Conservation (phyloP, 2,888 invertebrate genomes). For the Ormyrus rosae region DNA sequence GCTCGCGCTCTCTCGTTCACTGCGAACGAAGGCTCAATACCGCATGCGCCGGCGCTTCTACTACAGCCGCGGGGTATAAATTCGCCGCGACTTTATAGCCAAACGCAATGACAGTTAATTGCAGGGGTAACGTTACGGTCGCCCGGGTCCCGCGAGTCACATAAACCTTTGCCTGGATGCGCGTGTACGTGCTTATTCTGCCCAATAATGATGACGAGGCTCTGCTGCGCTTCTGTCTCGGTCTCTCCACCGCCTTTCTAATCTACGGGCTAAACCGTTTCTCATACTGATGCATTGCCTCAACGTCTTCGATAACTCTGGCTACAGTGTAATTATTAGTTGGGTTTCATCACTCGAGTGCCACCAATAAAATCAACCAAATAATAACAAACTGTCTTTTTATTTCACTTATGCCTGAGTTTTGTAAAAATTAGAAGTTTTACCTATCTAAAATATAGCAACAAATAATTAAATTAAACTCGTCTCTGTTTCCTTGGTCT, state of each 20-base stretch:
- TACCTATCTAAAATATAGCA: not conserved
- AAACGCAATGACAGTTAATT: slow-evolving; percentile 57
- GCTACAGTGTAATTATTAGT: no score
- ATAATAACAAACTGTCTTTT: not conserved
- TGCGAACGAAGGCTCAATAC: slow-evolving; percentile 14
- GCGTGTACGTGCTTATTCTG: slow-evolving; percentile 20
- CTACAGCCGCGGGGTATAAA: slow-evolving; percentile 49
- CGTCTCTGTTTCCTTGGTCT: slow-evolving; percentile 90
- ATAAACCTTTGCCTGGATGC: slow-evolving; percentile 40
- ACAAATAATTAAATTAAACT: slow-evolving; percentile 79
- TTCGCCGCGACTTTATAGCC: slow-evolving; percentile 55
- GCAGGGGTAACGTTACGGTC: slow-evolving; percentile 35
- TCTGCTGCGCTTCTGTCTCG: no score
- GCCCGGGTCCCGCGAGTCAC: slow-evolving; percentile 48
- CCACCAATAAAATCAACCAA: no score
- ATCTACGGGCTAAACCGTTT: not conserved
- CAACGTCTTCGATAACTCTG: slow-evolving; percentile 14
- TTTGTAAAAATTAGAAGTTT: slow-evolving; percentile 10
- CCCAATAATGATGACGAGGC: slow-evolving; percentile 46
- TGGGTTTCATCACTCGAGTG: no score
- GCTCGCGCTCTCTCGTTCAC: slow-evolving; percentile 11
- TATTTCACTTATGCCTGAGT: slow-evolving; percentile 11
- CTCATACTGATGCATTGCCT: not conserved
- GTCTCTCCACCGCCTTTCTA: not conserved
- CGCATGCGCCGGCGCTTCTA: slow-evolving; percentile 12